Evolutionary conservation across 30 jellyfish, hydroid and myxozoan species (phyloP).

Genomic region (Aurelia aurita): DNA sequence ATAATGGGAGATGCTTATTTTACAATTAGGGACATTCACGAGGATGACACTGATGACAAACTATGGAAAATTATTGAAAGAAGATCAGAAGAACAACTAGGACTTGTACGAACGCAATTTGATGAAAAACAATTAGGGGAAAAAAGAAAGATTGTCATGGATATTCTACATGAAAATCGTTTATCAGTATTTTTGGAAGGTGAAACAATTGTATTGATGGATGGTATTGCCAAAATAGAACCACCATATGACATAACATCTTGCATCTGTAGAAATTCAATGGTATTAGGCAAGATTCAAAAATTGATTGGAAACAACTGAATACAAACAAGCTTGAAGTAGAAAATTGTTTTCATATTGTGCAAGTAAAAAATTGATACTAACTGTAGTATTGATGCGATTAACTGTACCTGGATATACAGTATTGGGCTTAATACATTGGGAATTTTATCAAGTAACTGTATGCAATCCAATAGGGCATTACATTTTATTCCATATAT

Average conservation of each 20-base stretch:
- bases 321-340: no score
- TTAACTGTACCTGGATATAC: no score
- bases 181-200: conserved; percentile 10
- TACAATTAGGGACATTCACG: conserved; percentile 3
- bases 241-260: conserved; percentile 38
- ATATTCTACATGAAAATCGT: conserved; percentile 8
- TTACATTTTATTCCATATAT: no score
- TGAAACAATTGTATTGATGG: conserved; percentile 18
- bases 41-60: conserved; percentile 9
- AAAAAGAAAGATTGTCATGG: neutral
- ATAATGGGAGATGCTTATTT: conserved; percentile 60
- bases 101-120: neutral
- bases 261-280: conserved; percentile 44
- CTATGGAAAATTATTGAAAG: conserved; percentile 11
- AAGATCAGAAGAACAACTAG: neutral
- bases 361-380: no score
- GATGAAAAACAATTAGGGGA: neutral
- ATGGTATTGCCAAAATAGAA: conserved; percentile 54
- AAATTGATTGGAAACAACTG: conserved; percentile 15
- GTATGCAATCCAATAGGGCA: no score
- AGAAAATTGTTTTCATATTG: no score
- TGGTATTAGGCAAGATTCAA: conserved; percentile 45
- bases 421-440: no score
- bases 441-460: no score
- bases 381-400: no score